These are phyloP conservation scores for Lysiphlebus fabarum DNA, from an alignment of 1,140 invertebrate species.

Conservation along the genomic window DNA sequence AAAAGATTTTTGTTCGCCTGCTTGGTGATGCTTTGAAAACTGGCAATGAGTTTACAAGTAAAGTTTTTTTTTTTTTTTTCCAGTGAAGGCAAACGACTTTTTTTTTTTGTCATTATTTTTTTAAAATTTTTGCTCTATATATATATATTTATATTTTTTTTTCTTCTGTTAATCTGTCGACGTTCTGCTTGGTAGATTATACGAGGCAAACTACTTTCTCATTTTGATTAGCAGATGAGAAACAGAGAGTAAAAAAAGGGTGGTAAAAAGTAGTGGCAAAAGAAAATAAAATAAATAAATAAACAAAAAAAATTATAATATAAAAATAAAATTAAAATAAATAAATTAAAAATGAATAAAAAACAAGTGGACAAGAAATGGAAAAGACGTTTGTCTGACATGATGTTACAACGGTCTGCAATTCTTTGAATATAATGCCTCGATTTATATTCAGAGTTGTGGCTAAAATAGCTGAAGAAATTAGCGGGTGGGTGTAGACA, in stretches of 20 bases:
- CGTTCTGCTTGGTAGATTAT: conserved; percentile 21
- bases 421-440: conserved; percentile 30
- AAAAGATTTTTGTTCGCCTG: no score
- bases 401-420: conserved; percentile 20
- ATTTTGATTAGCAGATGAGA: conserved; percentile 28
- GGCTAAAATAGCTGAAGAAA: conserved; percentile 37
- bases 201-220: conserved; percentile 23
- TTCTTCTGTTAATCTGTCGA: conserved; percentile 12
- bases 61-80: no score
- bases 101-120: conserved; percentile 9
- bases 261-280: neutral
- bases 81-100: conserved; percentile 2
- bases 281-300: neutral
- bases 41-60: no score
- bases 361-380: conserved; percentile 16
- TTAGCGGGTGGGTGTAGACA: conserved; percentile 37
- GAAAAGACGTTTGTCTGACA: conserved; percentile 15
- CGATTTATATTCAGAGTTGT: conserved; percentile 39
- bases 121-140: neutral
- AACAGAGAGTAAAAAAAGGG: neutral
- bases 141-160: no score
- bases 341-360: neutral
- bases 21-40: no score
- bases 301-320: no score
- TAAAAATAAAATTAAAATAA: no score